phyloP scores from a whole-genome alignment of 1,140 invertebrate species.

The Choristoneura fumiferana region DNA sequence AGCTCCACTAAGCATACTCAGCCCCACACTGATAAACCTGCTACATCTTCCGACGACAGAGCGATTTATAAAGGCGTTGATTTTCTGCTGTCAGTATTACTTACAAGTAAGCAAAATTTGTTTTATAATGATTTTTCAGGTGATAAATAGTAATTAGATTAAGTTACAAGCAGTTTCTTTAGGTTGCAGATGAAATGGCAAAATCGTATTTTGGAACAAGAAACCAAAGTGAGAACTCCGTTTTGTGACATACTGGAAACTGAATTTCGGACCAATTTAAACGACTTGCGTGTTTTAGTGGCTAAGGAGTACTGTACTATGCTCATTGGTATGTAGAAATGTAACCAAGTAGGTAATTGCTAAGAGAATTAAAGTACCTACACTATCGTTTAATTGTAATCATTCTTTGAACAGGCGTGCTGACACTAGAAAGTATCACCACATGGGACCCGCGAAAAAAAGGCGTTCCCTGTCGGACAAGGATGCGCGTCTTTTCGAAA shows the following conservation, averaged over 20 bases:
- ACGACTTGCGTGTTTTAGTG: conserved; percentile 79
- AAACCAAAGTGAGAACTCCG: conserved; percentile 79
- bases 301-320: conserved; percentile 81
- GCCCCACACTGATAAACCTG: conserved; percentile 79
- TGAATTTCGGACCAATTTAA: conserved; percentile 78
- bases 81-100: conserved; percentile 82
- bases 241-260: conserved; percentile 77
- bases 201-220: conserved; percentile 75
- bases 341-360: no score
- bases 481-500: conserved; percentile 81
- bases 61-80: conserved; percentile 80
- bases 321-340: conserved; percentile 68
- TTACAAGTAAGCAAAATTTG: conserved; percentile 64
- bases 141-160: no score
- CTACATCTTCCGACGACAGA: conserved; percentile 80
- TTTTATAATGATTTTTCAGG: not conserved
- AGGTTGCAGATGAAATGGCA: conserved; percentile 79
- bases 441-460: conserved; percentile 77
- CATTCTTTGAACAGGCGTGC: conserved; percentile 41
- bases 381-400: no score
- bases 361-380: no score
- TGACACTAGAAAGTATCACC: conserved; percentile 78
- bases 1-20: conserved; percentile 75
- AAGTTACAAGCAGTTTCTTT: conserved; percentile 20
- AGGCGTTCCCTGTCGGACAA: conserved; percentile 79